Evolutionary conservation across 2,113 vertebrate species (phyloP), one percentile per base, ranked within the genome.

Genomic region (Odocoileus virginianus): DNA sequence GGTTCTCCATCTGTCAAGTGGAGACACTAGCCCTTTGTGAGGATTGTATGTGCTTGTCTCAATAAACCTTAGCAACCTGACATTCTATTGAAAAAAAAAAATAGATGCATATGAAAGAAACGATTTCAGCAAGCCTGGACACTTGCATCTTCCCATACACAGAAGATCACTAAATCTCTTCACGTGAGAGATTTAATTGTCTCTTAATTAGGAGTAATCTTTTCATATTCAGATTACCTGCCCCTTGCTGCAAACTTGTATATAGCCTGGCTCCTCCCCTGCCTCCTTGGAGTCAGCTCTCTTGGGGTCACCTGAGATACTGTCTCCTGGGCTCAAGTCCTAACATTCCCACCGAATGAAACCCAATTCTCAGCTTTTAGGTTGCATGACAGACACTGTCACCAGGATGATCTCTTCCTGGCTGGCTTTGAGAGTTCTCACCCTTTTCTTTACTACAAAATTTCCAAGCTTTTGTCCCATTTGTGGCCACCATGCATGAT

Each of bases 361-460:
- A 40, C n/a, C 64, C 23, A 74, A 40, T 36, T 74, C n/a, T 40
- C 67, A 40, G 67, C 67, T 74, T 74, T 40, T 40, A 23, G 4
- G 19, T 23, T 12, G 19, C n/a, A 74, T 0, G 5, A 11, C 67
- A 74, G 33, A 19, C n/a, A 3, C 1, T 9, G 1, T 21, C 30
- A 0, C 14, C 30, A 52, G 23, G 30, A 9, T 8, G 0, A 30
- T 8, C 12, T 15, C 11, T 36, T 19, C 47, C 60, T 45, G 16
- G 12, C 16, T 55, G 2, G 23, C 40, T 50, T 9, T 6, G 9
- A 28, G 30, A 21, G 5, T 7, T 33, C 1, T 23, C 25, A 1
- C 6, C 27, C 33, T 15, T n/a, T 47, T 23, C 58, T 87, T 27
- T 30, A 45, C 43, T 3, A 36, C 17, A n/a, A 23, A 10, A 16